Conservation (phyloP, 1,140 invertebrate genomes). For the Atta texana region DNA sequence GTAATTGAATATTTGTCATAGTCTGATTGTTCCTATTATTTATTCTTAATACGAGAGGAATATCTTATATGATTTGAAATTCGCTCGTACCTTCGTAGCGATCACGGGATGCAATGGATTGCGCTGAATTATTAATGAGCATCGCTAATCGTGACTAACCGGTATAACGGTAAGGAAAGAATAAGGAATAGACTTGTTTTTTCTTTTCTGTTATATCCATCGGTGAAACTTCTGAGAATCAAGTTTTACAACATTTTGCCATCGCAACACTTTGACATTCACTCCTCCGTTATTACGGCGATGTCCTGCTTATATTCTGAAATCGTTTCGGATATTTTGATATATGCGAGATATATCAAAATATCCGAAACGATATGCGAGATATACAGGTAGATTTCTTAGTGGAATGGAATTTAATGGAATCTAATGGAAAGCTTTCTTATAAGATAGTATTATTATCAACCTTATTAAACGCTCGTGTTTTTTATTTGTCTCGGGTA, state of each 20-base stretch:
- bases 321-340: not conserved
- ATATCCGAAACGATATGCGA: too few relatives aligned
- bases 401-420: not conserved
- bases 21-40: not conserved
- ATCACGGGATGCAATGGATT: constrained; percentile 65
- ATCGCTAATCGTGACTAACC: constrained; percentile 70
- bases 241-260: constrained; percentile 51
- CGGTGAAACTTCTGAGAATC: constrained; percentile 68
- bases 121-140: constrained; percentile 76
- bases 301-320: not conserved
- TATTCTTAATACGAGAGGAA: not conserved
- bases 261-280: constrained; percentile 51
- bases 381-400: not conserved
- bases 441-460: not conserved
- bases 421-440: not conserved
- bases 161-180: constrained; percentile 72
- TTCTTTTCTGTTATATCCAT: constrained; percentile 44
- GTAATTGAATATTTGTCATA: not conserved
- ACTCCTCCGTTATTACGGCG: not conserved
- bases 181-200: constrained; percentile 51
- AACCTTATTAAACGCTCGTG: not conserved
- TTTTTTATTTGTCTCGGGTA: not conserved
- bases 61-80: not conserved
- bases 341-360: not conserved
- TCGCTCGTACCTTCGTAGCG: not conserved